Conservation (phyloP, 2,888 invertebrate genomes). For the Dicycla oo region DNA sequence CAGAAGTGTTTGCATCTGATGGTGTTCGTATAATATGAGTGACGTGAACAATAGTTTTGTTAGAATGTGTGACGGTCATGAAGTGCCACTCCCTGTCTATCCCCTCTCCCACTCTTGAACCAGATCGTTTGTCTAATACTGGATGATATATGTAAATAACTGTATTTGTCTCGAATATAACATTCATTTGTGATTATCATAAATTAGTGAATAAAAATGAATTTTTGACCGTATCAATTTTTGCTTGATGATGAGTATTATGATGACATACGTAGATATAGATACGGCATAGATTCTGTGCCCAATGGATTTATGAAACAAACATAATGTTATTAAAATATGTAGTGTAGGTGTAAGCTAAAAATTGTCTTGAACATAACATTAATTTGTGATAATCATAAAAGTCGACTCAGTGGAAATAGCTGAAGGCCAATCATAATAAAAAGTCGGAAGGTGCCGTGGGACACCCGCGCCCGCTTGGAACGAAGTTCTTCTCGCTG, state of each 20-base stretch:
- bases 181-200: conserved; percentile 9
- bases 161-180: neutral
- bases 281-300: neutral
- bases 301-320: neutral
- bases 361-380: neutral
- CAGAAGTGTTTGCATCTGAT: conserved; percentile 6
- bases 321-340: neutral
- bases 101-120: neutral
- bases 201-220: conserved; percentile 2
- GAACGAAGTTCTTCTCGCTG: too few relatives aligned
- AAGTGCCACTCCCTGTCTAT: neutral
- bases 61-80: conserved; percentile 11
- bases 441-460: too few relatives aligned
- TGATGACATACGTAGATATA: neutral
- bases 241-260: neutral
- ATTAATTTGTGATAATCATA: conserved; percentile 24
- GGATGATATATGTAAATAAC: neutral
- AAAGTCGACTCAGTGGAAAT: conserved; percentile 4
- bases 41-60: neutral
- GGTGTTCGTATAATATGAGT: conserved; percentile 1
- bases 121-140: neutral
- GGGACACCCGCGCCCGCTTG: too few relatives aligned
- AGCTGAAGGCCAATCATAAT: conserved; percentile 2
- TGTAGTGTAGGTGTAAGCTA: neutral
- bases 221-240: neutral